Conservation (phyloP, 2,888 invertebrate species). For the Metacarcinus magister region DNA sequence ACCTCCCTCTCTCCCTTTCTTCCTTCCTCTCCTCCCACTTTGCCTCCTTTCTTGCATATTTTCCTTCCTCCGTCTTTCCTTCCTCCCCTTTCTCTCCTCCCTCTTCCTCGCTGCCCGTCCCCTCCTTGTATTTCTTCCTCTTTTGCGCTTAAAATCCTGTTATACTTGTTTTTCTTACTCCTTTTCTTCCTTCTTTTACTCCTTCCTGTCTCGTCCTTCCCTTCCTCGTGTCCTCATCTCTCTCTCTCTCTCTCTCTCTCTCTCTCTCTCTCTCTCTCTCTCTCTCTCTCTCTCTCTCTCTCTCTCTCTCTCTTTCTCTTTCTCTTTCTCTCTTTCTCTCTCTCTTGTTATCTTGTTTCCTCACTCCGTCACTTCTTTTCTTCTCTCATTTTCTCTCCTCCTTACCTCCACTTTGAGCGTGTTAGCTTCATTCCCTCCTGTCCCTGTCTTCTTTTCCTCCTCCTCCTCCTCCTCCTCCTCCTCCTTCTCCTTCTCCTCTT, state of each 20-base stretch:
- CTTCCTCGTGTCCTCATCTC: not conserved
- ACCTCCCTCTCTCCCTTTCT: not conserved
- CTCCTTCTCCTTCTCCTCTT: no score
- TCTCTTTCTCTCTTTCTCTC: not conserved
- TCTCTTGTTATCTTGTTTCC: not conserved
- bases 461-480: no score
- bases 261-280: not conserved
- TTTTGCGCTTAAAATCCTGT: not conserved
- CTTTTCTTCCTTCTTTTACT: not conserved
- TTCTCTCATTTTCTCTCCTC: no score
- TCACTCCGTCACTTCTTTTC: no score
- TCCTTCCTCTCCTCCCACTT: not conserved
- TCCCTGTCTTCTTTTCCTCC: no score
- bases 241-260: not conserved
- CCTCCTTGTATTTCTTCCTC: not conserved
- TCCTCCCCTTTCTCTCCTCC: not conserved
- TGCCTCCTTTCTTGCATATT: not conserved
- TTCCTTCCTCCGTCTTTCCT: not conserved
- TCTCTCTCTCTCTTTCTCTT: not conserved
- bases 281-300: not conserved
- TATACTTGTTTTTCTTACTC: not conserved
- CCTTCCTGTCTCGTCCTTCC: not conserved
- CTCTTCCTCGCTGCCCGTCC: not conserved
- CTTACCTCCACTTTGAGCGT: no score
- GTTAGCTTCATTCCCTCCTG: no score